A percentile compares a stretch with the other conserved stretches of the same genome.
Evolutionary conservation across 2,113 vertebrate species (phyloP).

Genomic region (Balaenoptera acutorostrata): DNA sequence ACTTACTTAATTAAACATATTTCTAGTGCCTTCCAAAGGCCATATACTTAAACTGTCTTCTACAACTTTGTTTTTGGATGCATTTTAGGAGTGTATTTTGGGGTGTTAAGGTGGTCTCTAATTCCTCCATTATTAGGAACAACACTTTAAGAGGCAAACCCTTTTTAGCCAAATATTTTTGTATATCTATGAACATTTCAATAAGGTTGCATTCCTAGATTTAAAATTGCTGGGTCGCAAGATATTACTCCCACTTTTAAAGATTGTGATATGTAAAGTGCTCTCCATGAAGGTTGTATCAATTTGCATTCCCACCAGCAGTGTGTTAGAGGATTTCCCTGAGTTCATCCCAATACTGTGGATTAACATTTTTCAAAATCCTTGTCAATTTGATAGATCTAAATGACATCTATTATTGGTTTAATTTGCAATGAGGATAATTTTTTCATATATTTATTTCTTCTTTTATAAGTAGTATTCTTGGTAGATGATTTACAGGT

Average conservation of each 20-base stretch:
- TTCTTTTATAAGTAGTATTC: not conserved
- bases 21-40: not conserved
- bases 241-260: not conserved
- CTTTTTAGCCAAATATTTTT: slow-evolving; percentile 15
- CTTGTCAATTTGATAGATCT: not conserved
- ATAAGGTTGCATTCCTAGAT: not conserved
- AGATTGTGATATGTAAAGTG: not conserved
- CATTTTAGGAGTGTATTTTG: not conserved
- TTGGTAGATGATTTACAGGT: not conserved
- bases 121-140: not conserved
- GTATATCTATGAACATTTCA: not conserved
- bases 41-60: not conserved
- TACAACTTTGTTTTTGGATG: not conserved
- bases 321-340: not conserved
- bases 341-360: not conserved
- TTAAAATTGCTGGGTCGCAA: not conserved
- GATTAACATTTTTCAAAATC: not conserved
- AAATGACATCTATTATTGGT: not conserved
- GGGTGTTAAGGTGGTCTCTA: not conserved
- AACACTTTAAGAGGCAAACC: not conserved
- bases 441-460: not conserved
- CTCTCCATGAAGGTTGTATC: not conserved
- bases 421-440: not conserved
- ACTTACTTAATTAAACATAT: not conserved
- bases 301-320: not conserved